Conservation (phyloP, 2,113 vertebrate genomes). For the Halcyon senegalensis region DNA sequence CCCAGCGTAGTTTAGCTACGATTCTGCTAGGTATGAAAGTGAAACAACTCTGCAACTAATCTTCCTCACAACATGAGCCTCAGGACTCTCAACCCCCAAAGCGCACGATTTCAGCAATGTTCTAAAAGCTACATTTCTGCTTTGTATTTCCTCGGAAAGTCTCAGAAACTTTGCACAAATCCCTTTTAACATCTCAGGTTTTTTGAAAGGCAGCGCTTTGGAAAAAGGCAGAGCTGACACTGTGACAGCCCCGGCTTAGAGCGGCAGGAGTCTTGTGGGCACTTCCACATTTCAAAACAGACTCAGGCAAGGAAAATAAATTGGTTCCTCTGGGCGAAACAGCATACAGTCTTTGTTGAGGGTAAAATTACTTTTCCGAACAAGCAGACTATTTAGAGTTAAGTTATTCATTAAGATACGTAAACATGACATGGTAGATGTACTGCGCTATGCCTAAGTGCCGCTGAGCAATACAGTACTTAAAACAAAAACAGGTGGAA, state of each 20-base stretch:
- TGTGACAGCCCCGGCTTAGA: constrained; percentile 45
- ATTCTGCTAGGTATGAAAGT: constrained; percentile 17
- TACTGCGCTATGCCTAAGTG: constrained; percentile 47
- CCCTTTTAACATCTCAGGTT: neutral
- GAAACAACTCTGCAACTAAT: constrained; percentile 32
- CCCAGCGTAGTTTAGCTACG: neutral
- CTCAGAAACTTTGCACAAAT: constrained; percentile 27
- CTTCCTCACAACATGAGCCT: neutral
- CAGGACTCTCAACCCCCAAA: constrained; percentile 20
- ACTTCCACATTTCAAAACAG: constrained; percentile 58
- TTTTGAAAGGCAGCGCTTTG: constrained; percentile 43
- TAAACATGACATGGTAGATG: constrained; percentile 61
- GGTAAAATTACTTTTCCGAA: constrained; percentile 63
- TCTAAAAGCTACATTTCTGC: constrained; percentile 43
- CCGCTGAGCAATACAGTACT: constrained; percentile 58
- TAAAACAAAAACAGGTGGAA: constrained; percentile 78
- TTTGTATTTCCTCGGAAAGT: constrained; percentile 28
- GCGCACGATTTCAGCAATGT: neutral
- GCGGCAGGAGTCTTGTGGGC: constrained; percentile 37
- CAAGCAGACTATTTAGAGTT: constrained; percentile 68
- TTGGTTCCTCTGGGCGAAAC: constrained; percentile 68
- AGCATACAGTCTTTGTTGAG: constrained; percentile 63
- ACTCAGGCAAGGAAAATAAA: constrained; percentile 70
- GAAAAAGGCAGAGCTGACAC: constrained; percentile 39
- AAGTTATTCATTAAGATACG: constrained; percentile 72